Percentiles rank a stretch among this genome's conserved stretches.
Evolutionary conservation across 2,888 invertebrate genomes (phyloP).

Genomic region (Xestoiulus laeticollis): DNA sequence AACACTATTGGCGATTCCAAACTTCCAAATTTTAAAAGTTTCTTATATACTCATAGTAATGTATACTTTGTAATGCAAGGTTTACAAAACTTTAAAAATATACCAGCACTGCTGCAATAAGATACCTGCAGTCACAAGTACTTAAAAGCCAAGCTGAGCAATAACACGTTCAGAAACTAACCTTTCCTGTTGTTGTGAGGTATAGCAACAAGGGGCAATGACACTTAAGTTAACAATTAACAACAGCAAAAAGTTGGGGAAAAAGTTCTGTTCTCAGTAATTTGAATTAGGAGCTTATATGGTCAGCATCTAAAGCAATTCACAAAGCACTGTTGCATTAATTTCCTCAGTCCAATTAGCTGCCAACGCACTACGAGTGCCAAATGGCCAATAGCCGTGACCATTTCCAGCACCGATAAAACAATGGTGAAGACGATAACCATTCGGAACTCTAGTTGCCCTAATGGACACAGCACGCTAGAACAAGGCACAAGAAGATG

Average conservation of each 20-base stretch:
- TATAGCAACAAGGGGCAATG: too few relatives aligned
- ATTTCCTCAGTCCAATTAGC: background rate
- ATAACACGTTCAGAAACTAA: too few relatives aligned
- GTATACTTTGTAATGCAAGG: too few relatives aligned
- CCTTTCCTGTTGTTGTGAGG: too few relatives aligned
- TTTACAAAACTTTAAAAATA: too few relatives aligned
- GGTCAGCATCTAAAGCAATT: background rate
- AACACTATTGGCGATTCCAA: too few relatives aligned
- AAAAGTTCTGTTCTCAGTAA: background rate
- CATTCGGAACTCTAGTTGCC: slow-evolving; percentile 4
- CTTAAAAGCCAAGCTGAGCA: too few relatives aligned
- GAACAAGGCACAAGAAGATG: background rate
- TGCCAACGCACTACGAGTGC: background rate
- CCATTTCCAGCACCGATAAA: background rate
- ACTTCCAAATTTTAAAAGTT: too few relatives aligned
- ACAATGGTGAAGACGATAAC: background rate
- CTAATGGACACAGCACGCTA: background rate
- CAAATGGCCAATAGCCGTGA: background rate
- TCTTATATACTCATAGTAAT: too few relatives aligned
- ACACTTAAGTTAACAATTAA: too few relatives aligned
- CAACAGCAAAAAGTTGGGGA: background rate
- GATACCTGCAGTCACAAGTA: too few relatives aligned
- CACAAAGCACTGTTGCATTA: background rate
- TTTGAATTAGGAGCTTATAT: slow-evolving; percentile 4
- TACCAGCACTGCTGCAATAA: too few relatives aligned